These are phyloP conservation scores for Albula goreensis DNA, from an alignment of 2,113 vertebrate species.

Conservation along the genomic window DNA sequence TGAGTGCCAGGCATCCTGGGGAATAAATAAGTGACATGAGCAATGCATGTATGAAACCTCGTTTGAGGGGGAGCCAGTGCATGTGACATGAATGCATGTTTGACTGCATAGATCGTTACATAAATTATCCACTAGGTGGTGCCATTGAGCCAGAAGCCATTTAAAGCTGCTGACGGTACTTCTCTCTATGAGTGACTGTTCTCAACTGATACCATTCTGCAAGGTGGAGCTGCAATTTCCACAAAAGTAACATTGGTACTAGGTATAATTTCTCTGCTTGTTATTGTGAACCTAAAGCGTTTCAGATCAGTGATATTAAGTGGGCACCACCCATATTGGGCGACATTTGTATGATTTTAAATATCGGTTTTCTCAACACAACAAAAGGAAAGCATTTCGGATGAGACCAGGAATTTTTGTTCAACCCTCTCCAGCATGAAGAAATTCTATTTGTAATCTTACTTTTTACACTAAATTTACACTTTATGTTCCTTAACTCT, in stretches of 20 bases:
- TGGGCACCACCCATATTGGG: too few relatives aligned
- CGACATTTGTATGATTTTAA: too few relatives aligned
- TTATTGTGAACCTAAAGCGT: neutral
- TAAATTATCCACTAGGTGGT: conserved; percentile 56
- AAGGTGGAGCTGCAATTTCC: neutral
- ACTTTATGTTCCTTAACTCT: too few relatives aligned
- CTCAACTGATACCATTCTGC: neutral
- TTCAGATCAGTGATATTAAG: too few relatives aligned
- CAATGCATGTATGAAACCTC: conserved; percentile 53
- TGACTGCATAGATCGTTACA: neutral
- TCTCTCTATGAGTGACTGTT: neutral
- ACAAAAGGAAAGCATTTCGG: too few relatives aligned
- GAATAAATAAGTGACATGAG: conserved; percentile 58
- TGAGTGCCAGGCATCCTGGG: conserved; percentile 56
- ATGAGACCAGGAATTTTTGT: too few relatives aligned
- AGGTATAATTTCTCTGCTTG: neutral
- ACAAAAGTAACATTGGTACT: too few relatives aligned
- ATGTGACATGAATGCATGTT: conserved; percentile 19
- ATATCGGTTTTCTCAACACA: too few relatives aligned
- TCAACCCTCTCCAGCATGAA: too few relatives aligned
- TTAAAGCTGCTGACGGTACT: neutral
- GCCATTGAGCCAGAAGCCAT: neutral
- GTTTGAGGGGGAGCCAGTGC: conserved; percentile 41
- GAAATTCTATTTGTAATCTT: too few relatives aligned
- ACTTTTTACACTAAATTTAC: too few relatives aligned